These are phyloP conservation scores for Drosophila oshimai DNA, from an alignment of 1,140 invertebrate genomes.

Conservation along the genomic window DNA sequence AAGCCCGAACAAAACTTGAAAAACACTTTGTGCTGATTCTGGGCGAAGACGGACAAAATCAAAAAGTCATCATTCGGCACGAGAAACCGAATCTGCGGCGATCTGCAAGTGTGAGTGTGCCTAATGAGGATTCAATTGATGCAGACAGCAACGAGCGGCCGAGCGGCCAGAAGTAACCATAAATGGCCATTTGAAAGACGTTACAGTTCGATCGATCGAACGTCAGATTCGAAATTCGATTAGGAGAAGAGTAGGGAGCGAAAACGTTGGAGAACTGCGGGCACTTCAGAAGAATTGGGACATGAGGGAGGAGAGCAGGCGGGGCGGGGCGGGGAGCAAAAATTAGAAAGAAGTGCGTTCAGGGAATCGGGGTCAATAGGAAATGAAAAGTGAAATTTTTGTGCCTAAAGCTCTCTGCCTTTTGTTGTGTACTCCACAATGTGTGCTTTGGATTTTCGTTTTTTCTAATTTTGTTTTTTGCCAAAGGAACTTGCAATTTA, in stretches of 20 bases:
- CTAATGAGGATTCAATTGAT: conserved; percentile 79
- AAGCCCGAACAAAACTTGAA: conserved; percentile 31
- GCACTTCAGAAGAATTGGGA: conserved; percentile 32
- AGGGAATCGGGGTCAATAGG: conserved; percentile 73
- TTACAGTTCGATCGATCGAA: conserved; percentile 60
- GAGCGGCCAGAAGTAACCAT: conserved; percentile 5
- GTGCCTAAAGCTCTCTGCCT: conserved; percentile 36
- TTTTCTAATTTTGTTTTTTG: conserved; percentile 20
- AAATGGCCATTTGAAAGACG: conserved; percentile 66
- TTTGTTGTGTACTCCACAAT: conserved; percentile 26
- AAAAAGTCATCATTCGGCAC: conserved; percentile 72
- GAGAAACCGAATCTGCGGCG: conserved; percentile 40
- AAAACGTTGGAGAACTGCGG: conserved; percentile 36
- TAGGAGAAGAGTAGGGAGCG: conserved; percentile 47
- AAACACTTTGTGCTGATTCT: conserved; percentile 66
- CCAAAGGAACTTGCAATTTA: conserved; percentile 79
- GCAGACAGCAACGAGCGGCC: conserved; percentile 53
- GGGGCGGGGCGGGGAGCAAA: too few species aligned
- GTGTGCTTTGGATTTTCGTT: conserved; percentile 32
- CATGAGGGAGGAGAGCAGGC: too few species aligned
- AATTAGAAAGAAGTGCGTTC: conserved; percentile 76
- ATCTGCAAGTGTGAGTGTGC: conserved; percentile 62
- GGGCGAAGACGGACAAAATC: conserved; percentile 65
- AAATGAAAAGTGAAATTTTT: conserved; percentile 81
- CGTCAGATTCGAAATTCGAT: conserved; percentile 60